phyloP scores from a whole-genome alignment of 2,113 vertebrate genomes.

The Felis chaus region DNA sequence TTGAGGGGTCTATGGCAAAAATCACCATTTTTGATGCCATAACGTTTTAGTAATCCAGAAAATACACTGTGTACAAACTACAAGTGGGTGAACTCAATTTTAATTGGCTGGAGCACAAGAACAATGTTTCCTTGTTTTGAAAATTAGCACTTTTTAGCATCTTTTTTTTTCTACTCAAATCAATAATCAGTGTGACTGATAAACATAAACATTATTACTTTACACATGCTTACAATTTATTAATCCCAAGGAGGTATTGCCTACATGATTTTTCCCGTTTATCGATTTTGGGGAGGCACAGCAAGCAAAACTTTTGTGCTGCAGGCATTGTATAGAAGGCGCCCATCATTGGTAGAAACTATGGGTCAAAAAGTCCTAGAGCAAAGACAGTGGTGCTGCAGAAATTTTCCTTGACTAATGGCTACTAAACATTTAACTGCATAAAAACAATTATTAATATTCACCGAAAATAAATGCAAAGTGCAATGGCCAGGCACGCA shows the following conservation, averaged over 20 bases:
- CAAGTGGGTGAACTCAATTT: not conserved
- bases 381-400: not conserved
- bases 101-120: not conserved
- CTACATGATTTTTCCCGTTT: not conserved
- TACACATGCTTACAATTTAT: not conserved
- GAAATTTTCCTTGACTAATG: not conserved
- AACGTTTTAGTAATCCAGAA: slow-evolving; percentile 24
- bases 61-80: not conserved
- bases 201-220: not conserved
- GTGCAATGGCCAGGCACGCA: not conserved
- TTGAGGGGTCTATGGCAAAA: not conserved
- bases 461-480: not conserved
- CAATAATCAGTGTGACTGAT: not conserved
- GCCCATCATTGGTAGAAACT: not conserved
- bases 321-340: not conserved
- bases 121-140: not conserved
- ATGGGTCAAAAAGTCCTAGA: not conserved
- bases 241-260: not conserved
- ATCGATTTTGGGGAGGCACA: not conserved
- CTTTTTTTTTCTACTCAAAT: not conserved
- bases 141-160: not conserved
- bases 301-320: not conserved
- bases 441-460: not conserved
- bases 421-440: not conserved
- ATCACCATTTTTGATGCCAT: not conserved